Percentiles rank a stretch among this genome's conserved stretches.
Evolutionary conservation across 2,888 invertebrate species (phyloP).

Genomic region (Caenorhabditis virilis): DNA sequence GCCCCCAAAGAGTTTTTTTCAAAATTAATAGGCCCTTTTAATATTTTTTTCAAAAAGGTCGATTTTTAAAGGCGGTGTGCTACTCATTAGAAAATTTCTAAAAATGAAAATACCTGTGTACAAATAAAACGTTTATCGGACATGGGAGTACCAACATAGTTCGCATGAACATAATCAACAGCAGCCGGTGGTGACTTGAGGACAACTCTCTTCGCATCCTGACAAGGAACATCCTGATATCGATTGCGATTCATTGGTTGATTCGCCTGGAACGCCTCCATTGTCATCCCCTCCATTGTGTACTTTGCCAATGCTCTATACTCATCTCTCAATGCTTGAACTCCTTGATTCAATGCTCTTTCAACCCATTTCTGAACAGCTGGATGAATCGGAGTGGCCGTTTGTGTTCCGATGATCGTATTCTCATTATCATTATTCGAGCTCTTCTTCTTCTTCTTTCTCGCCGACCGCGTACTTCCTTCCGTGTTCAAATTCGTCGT

Average conservation of each 20-base stretch:
- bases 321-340: slow-evolving; percentile 44
- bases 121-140: slow-evolving; percentile 52
- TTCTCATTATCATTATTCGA: neutral
- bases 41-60: too few relatives aligned
- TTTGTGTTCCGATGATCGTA: neutral
- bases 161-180: slow-evolving; percentile 56
- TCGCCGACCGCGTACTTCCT: neutral
- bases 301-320: slow-evolving; percentile 50
- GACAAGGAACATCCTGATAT: slow-evolving; percentile 56
- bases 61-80: too few relatives aligned
- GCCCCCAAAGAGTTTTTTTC: too few relatives aligned
- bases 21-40: too few relatives aligned
- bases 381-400: slow-evolving; percentile 16
- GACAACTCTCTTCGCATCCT: slow-evolving; percentile 46
- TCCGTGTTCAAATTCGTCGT: slow-evolving; percentile 10
- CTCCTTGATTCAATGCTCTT: slow-evolving; percentile 49
- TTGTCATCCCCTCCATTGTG: slow-evolving; percentile 43
- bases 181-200: slow-evolving; percentile 40
- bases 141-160: slow-evolving; percentile 48
- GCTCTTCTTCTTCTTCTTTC: neutral
- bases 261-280: slow-evolving; percentile 42
- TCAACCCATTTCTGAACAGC: slow-evolving; percentile 26
- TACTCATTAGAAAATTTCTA: too few relatives aligned
- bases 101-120: too few relatives aligned
- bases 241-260: slow-evolving; percentile 8